phyloP scores from a whole-genome alignment of 1,140 invertebrate species.

The Agraylea sexmaculata region DNA sequence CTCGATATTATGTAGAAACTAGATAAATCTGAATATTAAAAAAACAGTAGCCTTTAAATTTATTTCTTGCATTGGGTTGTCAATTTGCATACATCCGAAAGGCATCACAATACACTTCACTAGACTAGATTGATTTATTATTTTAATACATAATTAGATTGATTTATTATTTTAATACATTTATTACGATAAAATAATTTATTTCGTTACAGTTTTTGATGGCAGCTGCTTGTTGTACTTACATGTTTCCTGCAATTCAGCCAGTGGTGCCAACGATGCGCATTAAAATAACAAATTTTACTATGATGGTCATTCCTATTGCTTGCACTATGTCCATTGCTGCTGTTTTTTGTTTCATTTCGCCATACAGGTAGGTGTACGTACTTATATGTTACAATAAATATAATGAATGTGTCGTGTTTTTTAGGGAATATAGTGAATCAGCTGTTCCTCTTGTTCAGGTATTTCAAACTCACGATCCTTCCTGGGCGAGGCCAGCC shows the following conservation, averaged over 20 bases:
- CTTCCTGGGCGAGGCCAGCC: constrained; percentile 47
- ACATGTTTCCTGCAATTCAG: constrained; percentile 24
- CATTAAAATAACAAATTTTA: constrained; percentile 19
- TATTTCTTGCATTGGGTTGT: no score
- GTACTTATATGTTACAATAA: not conserved
- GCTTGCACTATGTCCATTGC: constrained; percentile 26
- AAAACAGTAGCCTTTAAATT: no score
- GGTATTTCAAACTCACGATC: constrained; percentile 45
- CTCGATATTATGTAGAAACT: no score
- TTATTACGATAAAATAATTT: no score
- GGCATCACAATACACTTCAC: no score
- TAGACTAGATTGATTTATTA: no score
- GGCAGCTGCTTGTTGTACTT: constrained; percentile 28
- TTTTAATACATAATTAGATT: no score
- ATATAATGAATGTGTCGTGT: not conserved
- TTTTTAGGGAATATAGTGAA: constrained; percentile 23
- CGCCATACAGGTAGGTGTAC: constrained; percentile 28
- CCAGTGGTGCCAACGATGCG: constrained; percentile 20
- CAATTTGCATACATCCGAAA: no score
- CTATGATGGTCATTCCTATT: constrained; percentile 25
- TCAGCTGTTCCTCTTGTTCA: constrained; percentile 48
- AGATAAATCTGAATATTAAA: no score
- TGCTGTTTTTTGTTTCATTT: constrained; percentile 29
- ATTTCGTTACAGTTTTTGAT: constrained; percentile 27
- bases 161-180: no score